phyloP scores from a whole-genome alignment of 2,113 vertebrate genomes.

The Shinisaurus crocodilurus region DNA sequence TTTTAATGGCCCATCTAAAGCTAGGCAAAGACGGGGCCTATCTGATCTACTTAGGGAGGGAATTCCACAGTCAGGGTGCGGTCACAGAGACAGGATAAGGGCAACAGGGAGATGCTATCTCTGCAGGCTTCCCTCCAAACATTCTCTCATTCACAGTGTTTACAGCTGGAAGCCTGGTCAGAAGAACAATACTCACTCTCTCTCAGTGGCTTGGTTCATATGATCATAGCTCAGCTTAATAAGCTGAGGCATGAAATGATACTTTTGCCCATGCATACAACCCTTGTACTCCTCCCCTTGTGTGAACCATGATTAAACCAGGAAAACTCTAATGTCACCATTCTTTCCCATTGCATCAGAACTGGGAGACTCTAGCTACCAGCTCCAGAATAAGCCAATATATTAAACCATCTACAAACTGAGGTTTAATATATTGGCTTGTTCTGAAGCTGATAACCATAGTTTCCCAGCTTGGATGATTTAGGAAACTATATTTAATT shows the following conservation, averaged over 20 bases:
- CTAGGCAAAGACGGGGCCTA: too few relatives aligned
- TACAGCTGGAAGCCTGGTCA: conserved; percentile 52
- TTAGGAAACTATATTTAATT: not conserved
- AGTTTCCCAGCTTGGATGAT: not conserved
- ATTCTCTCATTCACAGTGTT: conserved; percentile 41
- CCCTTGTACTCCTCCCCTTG: not conserved
- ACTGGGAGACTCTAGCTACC: not conserved
- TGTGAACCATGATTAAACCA: not conserved
- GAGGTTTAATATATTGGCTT: not conserved
- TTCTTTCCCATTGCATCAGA: not conserved
- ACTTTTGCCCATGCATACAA: not conserved
- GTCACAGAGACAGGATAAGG: conserved; percentile 13
- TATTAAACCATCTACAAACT: not conserved
- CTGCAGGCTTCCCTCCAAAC: conserved; percentile 25
- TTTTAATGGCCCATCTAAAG: too few relatives aligned
- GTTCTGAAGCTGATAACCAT: not conserved
- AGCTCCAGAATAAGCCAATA: not conserved
- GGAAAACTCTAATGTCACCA: not conserved
- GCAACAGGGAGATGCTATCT: conserved; percentile 8
- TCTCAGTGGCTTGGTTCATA: not conserved
- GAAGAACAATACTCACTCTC: conserved; percentile 47
- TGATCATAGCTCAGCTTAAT: not conserved
- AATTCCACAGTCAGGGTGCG: too few relatives aligned
- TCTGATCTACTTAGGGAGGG: too few relatives aligned
- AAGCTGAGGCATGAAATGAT: not conserved